Base-by-base conservation (phyloP, 2,888 invertebrate species). In the Ennomos erosarius region DNA sequence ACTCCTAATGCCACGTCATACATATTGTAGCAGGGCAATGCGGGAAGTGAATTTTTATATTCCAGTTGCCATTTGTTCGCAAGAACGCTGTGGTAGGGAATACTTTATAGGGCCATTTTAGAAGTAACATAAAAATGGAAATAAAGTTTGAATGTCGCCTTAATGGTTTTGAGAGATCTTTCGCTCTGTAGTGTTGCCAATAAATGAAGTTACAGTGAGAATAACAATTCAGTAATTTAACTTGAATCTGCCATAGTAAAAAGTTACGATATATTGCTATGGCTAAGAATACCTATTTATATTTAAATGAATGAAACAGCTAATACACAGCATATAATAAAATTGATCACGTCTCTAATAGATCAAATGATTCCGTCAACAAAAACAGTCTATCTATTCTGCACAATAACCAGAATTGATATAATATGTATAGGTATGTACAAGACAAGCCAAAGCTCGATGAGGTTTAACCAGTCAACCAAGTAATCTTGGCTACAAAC, bases 21-120 rank as follows among this genome's bases (percentile, higher is more conserved):
- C 69, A 75, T 79, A 72, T 70, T 77, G 68, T 69, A 79, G 47
- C 60, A 67, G 65, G 63, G 56, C 64, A 66, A 58, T 70, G 60
- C 55, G 62, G 65, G 65, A 69, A 74, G 72, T 76, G 70, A 74
- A 68, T 65, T 70, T 70, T 69, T 65, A 67, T 67, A 67, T 65
- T 65, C 61, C 42, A 53, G 46, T 57, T 34, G 66, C 65, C 59
- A 56, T 62, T 65, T 55, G 58, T 55, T 62, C 61, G 59, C 54
- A 9, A 51, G 52, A 61, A 65, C 57, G 53, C 57, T 45, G 53
- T 57, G 46, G 57, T 50, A 56, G 57, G 40, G 60, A 61, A 43
- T 60, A 51, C 53, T 58, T 59, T 58, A 50, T 42, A 45, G 51
- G 53, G 50, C 40, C 47, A 56, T 59, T 58, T 61, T 56, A 59